Conservation (phyloP, 2,888 invertebrate genomes). For the Lycia hirtaria region DNA sequence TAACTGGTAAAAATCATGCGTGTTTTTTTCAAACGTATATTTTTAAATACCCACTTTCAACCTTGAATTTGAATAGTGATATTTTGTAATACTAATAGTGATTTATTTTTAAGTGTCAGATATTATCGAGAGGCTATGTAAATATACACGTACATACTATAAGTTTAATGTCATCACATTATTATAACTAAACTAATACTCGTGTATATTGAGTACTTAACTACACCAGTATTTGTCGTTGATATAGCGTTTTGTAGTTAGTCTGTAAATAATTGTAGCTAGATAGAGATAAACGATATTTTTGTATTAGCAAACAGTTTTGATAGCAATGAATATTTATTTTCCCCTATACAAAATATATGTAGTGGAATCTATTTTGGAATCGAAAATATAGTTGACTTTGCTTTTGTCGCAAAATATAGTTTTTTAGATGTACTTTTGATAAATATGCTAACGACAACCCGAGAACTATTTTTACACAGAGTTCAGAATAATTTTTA, state of each 20-base stretch:
- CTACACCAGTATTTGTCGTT: slow-evolving; percentile 61
- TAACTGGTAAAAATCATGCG: too few species aligned
- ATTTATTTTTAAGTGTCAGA: slow-evolving; percentile 7
- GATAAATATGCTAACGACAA: too few species aligned
- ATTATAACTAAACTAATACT: slow-evolving; percentile 26
- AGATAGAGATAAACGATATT: not conserved
- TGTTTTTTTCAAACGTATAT: too few species aligned
- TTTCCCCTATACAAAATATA: not conserved
- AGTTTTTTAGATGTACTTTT: too few species aligned
- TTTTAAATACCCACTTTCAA: too few species aligned
- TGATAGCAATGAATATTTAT: not conserved
- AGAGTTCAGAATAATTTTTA: too few species aligned
- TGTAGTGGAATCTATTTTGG: too few species aligned
- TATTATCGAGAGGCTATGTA: slow-evolving; percentile 55
- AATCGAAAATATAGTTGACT: too few species aligned
- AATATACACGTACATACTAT: slow-evolving; percentile 35
- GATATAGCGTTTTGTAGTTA: slow-evolving; percentile 34
- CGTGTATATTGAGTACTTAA: slow-evolving; percentile 43
- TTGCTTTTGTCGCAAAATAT: too few species aligned
- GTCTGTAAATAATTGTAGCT: slow-evolving; percentile 48
- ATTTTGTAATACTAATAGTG: too few species aligned
- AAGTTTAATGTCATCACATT: slow-evolving; percentile 22
- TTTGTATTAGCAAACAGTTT: not conserved
- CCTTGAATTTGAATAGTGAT: too few species aligned
- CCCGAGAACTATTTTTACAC: too few species aligned